These are phyloP conservation scores for Nothobranchius furzeri DNA, from an alignment of 2,113 vertebrate species.

Conservation along the genomic window DNA sequence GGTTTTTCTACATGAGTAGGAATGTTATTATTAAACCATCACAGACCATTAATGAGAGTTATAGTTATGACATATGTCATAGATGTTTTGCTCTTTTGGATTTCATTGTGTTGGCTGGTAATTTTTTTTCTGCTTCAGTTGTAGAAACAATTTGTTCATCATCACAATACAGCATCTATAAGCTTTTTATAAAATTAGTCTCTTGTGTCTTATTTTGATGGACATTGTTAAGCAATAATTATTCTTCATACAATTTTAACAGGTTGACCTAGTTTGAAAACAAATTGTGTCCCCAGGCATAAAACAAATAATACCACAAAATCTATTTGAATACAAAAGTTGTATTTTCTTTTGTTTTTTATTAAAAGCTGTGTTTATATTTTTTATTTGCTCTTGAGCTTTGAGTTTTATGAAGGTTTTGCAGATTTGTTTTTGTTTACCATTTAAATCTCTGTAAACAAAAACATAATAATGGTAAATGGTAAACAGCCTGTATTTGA, in stretches of 20 bases:
- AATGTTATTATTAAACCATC: conserved; percentile 6
- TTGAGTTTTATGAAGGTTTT: too few relatives aligned
- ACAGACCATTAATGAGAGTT: neutral
- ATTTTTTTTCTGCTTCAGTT: neutral
- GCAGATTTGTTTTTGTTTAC: too few relatives aligned
- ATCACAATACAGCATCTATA: neutral
- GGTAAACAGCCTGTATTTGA: too few relatives aligned
- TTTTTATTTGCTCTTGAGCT: too few relatives aligned
- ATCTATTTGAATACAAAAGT: too few relatives aligned
- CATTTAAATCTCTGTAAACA: too few relatives aligned
- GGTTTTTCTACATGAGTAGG: neutral
- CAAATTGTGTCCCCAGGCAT: neutral
- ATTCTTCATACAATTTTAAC: neutral
- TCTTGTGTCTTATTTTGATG: neutral
- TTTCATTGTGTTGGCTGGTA: neutral
- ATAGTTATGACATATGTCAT: neutral
- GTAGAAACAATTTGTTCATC: neutral
- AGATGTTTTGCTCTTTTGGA: conserved; percentile 10
- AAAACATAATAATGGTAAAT: too few relatives aligned
- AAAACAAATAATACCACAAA: neutral
- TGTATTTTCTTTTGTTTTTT: too few relatives aligned
- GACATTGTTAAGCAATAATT: neutral
- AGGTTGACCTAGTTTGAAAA: neutral
- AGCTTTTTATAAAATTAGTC: neutral
- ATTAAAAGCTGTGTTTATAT: too few relatives aligned